Conservation (phyloP, 2,888 invertebrate species). For the Eupeodes latifasciatus region DNA sequence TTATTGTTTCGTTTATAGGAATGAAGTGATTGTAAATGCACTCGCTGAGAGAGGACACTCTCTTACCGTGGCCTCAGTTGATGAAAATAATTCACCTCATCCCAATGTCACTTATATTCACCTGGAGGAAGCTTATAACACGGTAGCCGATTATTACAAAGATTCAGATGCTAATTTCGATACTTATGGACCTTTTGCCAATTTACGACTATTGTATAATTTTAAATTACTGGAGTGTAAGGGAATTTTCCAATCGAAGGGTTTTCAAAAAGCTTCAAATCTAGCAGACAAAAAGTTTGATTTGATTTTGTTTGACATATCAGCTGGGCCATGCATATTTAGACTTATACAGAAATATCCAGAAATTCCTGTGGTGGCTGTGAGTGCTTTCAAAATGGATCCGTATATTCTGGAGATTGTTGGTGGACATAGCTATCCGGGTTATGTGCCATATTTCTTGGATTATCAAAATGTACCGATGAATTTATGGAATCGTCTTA, state of each 20-base stretch:
- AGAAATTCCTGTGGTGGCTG: conserved; percentile 78
- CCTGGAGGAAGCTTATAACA: conserved; percentile 75
- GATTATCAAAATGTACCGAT: conserved; percentile 60
- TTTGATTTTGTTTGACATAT: conserved; percentile 79
- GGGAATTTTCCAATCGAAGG: conserved; percentile 76
- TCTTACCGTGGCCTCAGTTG: conserved; percentile 44
- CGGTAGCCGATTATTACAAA: conserved; percentile 30
- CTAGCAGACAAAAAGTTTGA: conserved; percentile 80
- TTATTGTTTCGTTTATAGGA: conserved; percentile 32
- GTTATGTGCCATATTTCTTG: conserved; percentile 76
- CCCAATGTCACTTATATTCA: conserved; percentile 77
- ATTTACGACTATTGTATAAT: conserved; percentile 42
- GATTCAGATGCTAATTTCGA: conserved; percentile 8
- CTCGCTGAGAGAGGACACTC: conserved; percentile 55
- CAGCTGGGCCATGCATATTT: conserved; percentile 77
- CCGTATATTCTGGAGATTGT: conserved; percentile 59
- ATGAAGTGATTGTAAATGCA: conserved; percentile 50
- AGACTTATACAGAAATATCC: conserved; percentile 80
- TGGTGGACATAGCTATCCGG: conserved; percentile 75
- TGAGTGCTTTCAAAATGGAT: conserved; percentile 76
- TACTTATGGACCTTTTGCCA: conserved; percentile 22
- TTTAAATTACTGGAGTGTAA: conserved; percentile 63
- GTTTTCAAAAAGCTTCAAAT: conserved; percentile 77
- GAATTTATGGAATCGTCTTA: conserved; percentile 70
- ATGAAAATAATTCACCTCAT: conserved; percentile 28